Conservation (phyloP, 1,140 invertebrate species). For the Habropoda laboriosa region DNA sequence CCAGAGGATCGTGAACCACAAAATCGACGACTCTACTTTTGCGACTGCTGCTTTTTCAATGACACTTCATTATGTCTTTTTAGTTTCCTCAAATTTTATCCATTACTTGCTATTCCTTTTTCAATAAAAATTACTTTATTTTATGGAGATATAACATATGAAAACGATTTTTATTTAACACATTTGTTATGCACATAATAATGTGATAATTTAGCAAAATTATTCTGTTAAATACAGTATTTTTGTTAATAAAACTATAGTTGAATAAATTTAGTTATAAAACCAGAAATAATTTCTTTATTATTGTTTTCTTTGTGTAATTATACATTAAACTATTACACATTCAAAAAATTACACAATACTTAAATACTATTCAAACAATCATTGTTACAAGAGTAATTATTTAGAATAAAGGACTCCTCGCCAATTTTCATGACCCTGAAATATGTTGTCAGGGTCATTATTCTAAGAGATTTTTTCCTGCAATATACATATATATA, state of each 20-base stretch:
- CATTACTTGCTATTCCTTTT: background rate
- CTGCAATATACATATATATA: no score
- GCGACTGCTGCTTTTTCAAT: slow-evolving; percentile 37
- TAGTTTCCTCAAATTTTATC: background rate
- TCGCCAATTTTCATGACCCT: no score
- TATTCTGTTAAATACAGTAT: background rate
- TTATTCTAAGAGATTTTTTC: no score
- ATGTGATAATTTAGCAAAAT: no score
- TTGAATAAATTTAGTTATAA: no score
- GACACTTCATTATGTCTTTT: background rate
- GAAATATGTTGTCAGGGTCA: no score
- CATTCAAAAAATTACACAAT: background rate
- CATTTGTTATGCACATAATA: no score
- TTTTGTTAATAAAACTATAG: no score
- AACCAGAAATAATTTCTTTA: no score
- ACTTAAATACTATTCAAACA: background rate
- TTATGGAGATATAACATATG: background rate
- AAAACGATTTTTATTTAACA: no score
- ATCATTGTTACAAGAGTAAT: background rate
- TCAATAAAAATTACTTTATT: background rate
- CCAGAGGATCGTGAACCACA: slow-evolving; percentile 53
- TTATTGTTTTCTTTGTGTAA: no score
- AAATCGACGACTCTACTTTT: slow-evolving; percentile 19
- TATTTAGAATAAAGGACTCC: no score
- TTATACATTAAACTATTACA: background rate